Base-by-base conservation (phyloP, 1,140 invertebrate genomes). In the Calliopsis andreniformis region DNA sequence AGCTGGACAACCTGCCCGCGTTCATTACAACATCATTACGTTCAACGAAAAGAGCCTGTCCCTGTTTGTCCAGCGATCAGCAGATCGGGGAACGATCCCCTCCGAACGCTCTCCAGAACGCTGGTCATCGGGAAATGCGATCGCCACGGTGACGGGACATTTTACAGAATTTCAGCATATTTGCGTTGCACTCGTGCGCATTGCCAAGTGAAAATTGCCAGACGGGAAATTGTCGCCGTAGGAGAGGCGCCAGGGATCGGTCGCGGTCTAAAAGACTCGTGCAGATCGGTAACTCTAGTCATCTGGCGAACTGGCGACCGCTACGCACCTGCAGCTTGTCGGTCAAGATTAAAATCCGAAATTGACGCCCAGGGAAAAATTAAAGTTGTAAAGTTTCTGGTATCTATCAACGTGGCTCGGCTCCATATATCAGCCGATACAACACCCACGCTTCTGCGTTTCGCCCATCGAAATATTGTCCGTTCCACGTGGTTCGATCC, bases 371-470 rank as follows among this genome's bases (percentile, higher is more conserved):
- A 80, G 82, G 84, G 85, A 82, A 61, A 85, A 87, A 87, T 87
- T 78, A 85, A 87, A 87, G 79, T 82, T 85, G 84, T 88, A 87
- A 87, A 87, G 84, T 86, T 87, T 82, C 82, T 62, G 83, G 78
- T 88, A 89, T 89, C 84, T 88, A 86, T 89, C 85, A 87, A 85
- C 77, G 79, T 66, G 82, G 78, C 78, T 84, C 81, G 71, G 80
- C 77, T 86, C 83, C 82, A 88, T 90, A 87, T 78, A 89, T 89
- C 88, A 87, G 79, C 76, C 83, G 78, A 83, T 79, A 35, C 32
- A 77, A 80, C 69, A 72, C 62, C 35, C 35, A 47, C 71, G 73
- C 43, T 81, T 73, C 58, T 61, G 64, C 72, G 72, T 51, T 56
- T 47, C 61, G 49, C 16, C 43, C 70, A 66, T n/a, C 53, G 25